These are phyloP conservation scores for Diarsia rubi DNA, from an alignment of 2,888 invertebrate species.

Conservation along the genomic window DNA sequence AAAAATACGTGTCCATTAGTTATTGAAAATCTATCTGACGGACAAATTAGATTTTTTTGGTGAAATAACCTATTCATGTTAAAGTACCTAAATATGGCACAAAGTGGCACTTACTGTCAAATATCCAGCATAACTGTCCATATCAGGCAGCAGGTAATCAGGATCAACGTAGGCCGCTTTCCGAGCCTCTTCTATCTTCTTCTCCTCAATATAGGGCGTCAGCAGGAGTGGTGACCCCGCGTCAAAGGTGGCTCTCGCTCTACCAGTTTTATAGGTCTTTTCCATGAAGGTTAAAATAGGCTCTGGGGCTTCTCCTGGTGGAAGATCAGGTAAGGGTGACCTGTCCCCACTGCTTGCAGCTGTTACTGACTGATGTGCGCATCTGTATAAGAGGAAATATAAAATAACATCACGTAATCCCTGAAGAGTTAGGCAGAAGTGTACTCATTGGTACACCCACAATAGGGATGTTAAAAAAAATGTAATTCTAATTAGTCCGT, in stretches of 20 bases:
- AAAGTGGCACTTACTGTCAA: conserved; percentile 79
- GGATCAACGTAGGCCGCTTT: conserved; percentile 85
- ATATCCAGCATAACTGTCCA: conserved; percentile 89
- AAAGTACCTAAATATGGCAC: too few species aligned
- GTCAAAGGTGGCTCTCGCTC: conserved; percentile 73
- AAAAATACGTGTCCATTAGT: too few species aligned
- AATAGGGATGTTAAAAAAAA: too few species aligned
- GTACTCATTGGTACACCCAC: too few species aligned
- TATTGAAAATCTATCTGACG: too few species aligned
- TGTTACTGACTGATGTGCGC: conserved; percentile 66
- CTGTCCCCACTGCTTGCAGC: conserved; percentile 65
- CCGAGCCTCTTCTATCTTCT: conserved; percentile 88
- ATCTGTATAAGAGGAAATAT: conserved; percentile 69
- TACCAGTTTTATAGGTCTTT: conserved; percentile 78
- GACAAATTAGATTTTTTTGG: too few species aligned
- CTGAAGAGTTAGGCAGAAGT: too few species aligned
- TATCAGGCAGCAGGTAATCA: conserved; percentile 82
- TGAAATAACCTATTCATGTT: too few species aligned
- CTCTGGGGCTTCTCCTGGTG: conserved; percentile 87
- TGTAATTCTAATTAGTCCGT: too few species aligned
- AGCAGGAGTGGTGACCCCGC: conserved; percentile 90
- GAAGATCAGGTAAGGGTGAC: conserved; percentile 81
- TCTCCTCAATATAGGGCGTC: conserved; percentile 89
- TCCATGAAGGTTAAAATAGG: conserved; percentile 87
- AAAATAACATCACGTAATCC: too few species aligned